phyloP scores from a whole-genome alignment of 2,797 vertebrate species.

The Semaprochilodus insignis region DNA sequence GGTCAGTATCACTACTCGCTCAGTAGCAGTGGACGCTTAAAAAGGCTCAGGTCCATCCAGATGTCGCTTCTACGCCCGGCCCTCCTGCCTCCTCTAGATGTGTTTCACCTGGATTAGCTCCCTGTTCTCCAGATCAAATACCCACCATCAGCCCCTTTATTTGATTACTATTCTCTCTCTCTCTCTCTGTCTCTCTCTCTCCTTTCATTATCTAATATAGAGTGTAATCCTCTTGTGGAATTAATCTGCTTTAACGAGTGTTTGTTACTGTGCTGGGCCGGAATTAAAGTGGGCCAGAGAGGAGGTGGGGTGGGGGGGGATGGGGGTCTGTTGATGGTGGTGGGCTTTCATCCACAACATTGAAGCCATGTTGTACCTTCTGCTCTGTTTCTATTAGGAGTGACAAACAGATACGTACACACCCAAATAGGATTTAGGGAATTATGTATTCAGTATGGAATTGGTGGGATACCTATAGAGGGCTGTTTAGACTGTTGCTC shows the following conservation, averaged over 20 bases:
- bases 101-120: slow-evolving; percentile 77
- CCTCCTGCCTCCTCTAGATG: slow-evolving; percentile 48
- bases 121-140: slow-evolving; percentile 75
- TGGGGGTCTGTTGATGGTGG: neutral
- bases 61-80: slow-evolving; percentile 44
- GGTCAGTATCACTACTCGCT: slow-evolving; percentile 49
- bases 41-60: slow-evolving; percentile 43
- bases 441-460: neutral
- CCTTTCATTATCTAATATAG: slow-evolving; percentile 74
- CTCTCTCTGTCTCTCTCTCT: neutral
- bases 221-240: slow-evolving; percentile 80
- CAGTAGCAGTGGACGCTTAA: slow-evolving; percentile 49
- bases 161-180: slow-evolving; percentile 53
- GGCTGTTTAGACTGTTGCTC: neutral
- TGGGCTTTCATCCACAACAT: neutral
- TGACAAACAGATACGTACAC: neutral
- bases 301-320: neutral
- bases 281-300: slow-evolving; percentile 69
- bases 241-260: slow-evolving; percentile 79
- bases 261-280: slow-evolving; percentile 74
- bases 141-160: slow-evolving; percentile 59
- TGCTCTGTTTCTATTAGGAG: neutral
- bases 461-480: neutral
- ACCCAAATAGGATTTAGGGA: neutral
- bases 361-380: neutral